Percentiles rank a stretch among this genome's conserved stretches.
These are phyloP conservation scores for Athripsodes cinereus DNA, from an alignment of 2,888 invertebrate species.

Conservation along the genomic window DNA sequence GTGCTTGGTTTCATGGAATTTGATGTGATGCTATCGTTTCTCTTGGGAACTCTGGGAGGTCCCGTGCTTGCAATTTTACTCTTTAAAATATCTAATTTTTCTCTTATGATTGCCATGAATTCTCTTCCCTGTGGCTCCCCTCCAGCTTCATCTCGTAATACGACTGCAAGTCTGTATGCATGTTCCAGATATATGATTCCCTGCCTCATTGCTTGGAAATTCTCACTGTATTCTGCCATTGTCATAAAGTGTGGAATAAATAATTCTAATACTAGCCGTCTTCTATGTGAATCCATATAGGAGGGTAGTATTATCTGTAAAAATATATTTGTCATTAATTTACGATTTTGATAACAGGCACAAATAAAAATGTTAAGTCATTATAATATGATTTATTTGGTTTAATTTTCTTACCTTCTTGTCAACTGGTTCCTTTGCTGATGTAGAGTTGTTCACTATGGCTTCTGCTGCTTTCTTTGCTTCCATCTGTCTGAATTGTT, in stretches of 20 bases:
- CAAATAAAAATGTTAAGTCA: not conserved
- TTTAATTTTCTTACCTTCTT: conserved; percentile 38
- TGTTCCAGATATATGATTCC: conserved; percentile 66
- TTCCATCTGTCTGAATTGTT: conserved; percentile 40
- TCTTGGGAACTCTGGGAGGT: conserved; percentile 40
- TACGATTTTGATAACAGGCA: not conserved
- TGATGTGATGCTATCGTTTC: conserved; percentile 34
- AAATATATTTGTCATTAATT: conserved; percentile 30
- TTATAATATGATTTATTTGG: not conserved
- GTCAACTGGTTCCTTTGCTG: conserved; percentile 47
- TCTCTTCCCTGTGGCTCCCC: conserved; percentile 50
- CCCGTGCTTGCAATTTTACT: conserved; percentile 41
- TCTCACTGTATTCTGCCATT: conserved; percentile 60
- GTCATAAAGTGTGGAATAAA: conserved; percentile 67
- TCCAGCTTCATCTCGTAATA: conserved; percentile 53
- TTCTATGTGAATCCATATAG: conserved; percentile 53
- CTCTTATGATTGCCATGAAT: conserved; percentile 50
- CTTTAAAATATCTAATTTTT: conserved; percentile 46
- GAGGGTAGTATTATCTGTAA: conserved; percentile 42
- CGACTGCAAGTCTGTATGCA: conserved; percentile 57
- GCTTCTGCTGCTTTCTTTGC: conserved; percentile 36
- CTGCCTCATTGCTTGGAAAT: conserved; percentile 55
- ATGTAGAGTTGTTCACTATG: conserved; percentile 35
- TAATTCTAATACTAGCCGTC: conserved; percentile 59
- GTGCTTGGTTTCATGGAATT: conserved; percentile 8